Evolutionary conservation across 1,140 invertebrate genomes (phyloP), one percentile per base, ranked within the genome.

Genomic region (Gryon sp.): DNA sequence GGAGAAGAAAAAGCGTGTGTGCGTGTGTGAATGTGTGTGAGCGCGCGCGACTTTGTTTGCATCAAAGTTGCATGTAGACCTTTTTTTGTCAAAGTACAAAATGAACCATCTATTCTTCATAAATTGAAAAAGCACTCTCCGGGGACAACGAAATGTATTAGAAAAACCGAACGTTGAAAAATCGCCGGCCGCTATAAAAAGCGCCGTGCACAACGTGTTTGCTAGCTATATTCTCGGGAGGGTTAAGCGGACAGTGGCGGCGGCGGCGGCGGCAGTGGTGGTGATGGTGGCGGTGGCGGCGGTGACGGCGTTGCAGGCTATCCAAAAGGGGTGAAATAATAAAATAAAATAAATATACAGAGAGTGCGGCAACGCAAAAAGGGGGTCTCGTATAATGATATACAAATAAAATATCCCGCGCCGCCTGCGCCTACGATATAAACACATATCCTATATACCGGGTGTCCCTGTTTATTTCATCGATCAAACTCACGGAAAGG

Each of bases 271-370:
- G 40, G 12, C 40, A 11, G 55, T 2, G 30, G 60, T 8, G 36
- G 9, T 38, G 28, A 36, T 24, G 16, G 38, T 4, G 14, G 24
- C 8, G 7, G 18, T n/a, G 14, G 28, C 36, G 40, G 12, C 40
- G 14, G 55, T 2, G 30, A 11, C 11, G 32, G 9, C 9, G 50
- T 24, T n/a, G 36, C 22, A 68, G 68, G 26, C 68, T n/a, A 28
- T 28, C 32, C 32, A 59, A 74, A 53, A 46, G 46, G 68, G 73
- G 65, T 78, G 77, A 83, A 85, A 86, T 84, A 86, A 84, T 82
- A 82, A 83, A 87, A 86, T 83, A 85, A 85, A 86, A 86, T 84
- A 86, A 86, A 86, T 86, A 84, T 68, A 80, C 66, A 34, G 38
- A 28, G 46, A 9, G 40, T 38, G 34, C 41, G 41, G 20, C 40